Base-by-base conservation (phyloP, 2,113 vertebrate species). In the Sapajus apella region DNA sequence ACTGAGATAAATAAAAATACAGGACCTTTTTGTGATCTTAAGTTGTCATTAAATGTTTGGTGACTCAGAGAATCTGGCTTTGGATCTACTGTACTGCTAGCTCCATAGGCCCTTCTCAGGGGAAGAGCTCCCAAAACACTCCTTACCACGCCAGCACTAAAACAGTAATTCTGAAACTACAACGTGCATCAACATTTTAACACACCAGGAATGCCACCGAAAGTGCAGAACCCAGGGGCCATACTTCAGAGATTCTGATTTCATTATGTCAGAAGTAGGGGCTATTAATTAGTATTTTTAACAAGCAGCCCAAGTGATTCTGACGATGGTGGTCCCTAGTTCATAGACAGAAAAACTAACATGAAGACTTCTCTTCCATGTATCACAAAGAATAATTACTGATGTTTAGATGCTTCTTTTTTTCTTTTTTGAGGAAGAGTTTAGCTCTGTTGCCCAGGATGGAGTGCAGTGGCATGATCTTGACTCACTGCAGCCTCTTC, bases 1-100 rank as follows among this genome's bases (percentile, higher is more conserved):
- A 83, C 87, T 97, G 92, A 96, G 96, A 97, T 96, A 97, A 27
- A 81, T 32, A 27, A 97, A 84, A 91, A 97, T 92, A 52, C n/a
- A 97, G 58, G 55, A 0, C 2, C 97, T 95, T 79, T 58, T 87
- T 92, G 87, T 23, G 73, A 80, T 95, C 90, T 16, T n/a, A 97
- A 81, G 94, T 76, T 98, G 93, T 87, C 89, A 96, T 96, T 89
- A 95, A 94, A 72, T 89, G 83, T 96, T 98, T 95, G 83, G 87
- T 95, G 90, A 98, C 91, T 97, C 96, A 97, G 96, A 97, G 90
- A 55, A 93, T 96, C 94, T 95, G 96, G 91, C 87, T 98, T 97
- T 55, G 25, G 32, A 75, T 73, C 68, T 79, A 52, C 35, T 76
- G 1, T 77, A 77, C 17, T 47, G 35, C 52, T 76, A 83, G 37